A percentile compares a stretch with the other conserved stretches of the same genome.
Conservation (phyloP, 1,140 invertebrate genomes). For the Globodera ellingtonae region DNA sequence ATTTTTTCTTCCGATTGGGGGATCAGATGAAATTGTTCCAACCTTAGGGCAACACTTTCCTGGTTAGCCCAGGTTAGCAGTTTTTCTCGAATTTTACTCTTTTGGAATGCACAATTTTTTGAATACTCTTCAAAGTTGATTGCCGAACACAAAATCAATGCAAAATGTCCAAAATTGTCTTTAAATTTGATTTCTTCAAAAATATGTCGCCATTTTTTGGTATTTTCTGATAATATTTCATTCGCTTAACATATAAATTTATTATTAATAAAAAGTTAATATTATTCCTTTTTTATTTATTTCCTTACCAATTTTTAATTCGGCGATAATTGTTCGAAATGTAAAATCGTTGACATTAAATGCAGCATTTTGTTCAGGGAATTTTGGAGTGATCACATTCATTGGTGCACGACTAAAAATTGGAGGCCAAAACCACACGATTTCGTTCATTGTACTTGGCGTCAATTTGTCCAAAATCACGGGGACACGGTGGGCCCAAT, state of each 20-base stretch:
- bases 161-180: conserved; percentile 10
- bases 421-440: conserved; percentile 1
- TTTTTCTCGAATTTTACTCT: not conserved
- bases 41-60: not conserved
- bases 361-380: conserved; percentile 16
- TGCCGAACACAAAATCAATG: conserved; percentile 3
- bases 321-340: not conserved
- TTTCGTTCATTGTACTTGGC: not conserved
- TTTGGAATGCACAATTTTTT: not conserved
- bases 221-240: not conserved
- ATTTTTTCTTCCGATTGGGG: not conserved
- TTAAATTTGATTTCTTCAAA: conserved; percentile 18
- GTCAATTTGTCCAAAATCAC: conserved; percentile 15
- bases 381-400: conserved; percentile 15
- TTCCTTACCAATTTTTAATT: not conserved
- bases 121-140: not conserved
- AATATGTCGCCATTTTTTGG: not conserved
- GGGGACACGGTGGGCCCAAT: not conserved
- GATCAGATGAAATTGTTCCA: not conserved
- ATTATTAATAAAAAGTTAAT: not conserved
- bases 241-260: not conserved
- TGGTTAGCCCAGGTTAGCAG: not conserved
- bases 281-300: not conserved
- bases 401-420: not conserved
- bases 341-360: conserved; percentile 13